Evolutionary conservation across 23 tunicate genomes (phyloP).

Genomic region (Oikopleura albicans): DNA sequence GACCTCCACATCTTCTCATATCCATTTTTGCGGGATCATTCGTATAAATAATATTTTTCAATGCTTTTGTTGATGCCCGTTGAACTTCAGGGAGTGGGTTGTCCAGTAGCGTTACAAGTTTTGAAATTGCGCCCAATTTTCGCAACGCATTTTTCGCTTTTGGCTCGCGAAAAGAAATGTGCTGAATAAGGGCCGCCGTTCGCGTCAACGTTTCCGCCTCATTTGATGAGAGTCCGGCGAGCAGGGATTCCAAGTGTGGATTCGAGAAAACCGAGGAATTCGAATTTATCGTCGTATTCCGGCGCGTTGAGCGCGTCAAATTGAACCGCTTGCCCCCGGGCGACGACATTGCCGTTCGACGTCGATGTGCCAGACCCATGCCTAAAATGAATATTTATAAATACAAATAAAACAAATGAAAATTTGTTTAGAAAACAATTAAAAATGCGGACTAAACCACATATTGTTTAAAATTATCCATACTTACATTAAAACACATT

Average conservation of each 20-base stretch:
- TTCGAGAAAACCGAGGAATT: not conserved
- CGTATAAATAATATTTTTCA: not conserved
- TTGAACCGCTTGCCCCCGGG: not conserved
- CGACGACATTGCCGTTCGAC: not conserved
- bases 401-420: no score
- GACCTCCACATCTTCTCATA: not conserved
- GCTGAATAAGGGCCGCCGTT: not conserved
- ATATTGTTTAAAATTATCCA: no score
- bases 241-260: not conserved
- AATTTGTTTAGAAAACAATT: no score
- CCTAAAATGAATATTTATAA: not conserved
- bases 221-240: not conserved
- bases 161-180: not conserved
- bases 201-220: not conserved
- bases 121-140: not conserved
- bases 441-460: no score
- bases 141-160: not conserved
- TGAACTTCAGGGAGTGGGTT: not conserved
- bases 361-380: not conserved
- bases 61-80: not conserved
- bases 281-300: not conserved
- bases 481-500: no score
- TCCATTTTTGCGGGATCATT: not conserved
- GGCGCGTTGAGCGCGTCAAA: not conserved
- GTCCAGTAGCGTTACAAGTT: not conserved